phyloP scores from a whole-genome alignment of 2,113 vertebrate species.

The Percopsis transmontana region DNA sequence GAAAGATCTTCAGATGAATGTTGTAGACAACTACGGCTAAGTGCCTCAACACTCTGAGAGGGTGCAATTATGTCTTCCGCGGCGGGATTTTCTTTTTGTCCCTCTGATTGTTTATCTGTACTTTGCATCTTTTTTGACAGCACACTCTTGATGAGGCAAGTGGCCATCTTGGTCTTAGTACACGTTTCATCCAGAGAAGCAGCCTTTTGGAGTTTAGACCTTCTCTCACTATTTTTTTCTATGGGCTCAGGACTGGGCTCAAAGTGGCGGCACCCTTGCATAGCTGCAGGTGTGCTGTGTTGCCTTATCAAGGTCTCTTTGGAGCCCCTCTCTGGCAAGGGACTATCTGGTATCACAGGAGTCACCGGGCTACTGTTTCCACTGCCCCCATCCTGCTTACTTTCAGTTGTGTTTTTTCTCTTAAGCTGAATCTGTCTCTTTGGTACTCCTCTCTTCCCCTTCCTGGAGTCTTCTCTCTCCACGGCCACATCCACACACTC shows the following conservation, averaged over 20 bases:
- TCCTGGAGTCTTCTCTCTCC: constrained; percentile 81
- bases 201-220: constrained; percentile 80
- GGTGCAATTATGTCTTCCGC: constrained; percentile 41
- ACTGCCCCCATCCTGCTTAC: constrained; percentile 61
- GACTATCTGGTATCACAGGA: constrained; percentile 45
- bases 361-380: constrained; percentile 63
- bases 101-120: constrained; percentile 63
- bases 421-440: constrained; percentile 94
- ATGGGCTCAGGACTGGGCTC: constrained; percentile 34
- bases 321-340: constrained; percentile 47
- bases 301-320: constrained; percentile 74
- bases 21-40: constrained; percentile 46
- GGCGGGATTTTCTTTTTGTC: constrained; percentile 26
- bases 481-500: constrained; percentile 90
- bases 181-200: constrained; percentile 81
- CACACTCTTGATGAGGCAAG: constrained; percentile 87
- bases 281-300: constrained; percentile 69
- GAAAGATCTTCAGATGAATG: constrained; percentile 71
- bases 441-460: constrained; percentile 86
- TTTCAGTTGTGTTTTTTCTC: constrained; percentile 78
- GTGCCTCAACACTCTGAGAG: constrained; percentile 18
- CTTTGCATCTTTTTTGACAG: constrained; percentile 89
- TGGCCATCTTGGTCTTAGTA: constrained; percentile 83
- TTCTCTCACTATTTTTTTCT: constrained; percentile 48
- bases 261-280: constrained; percentile 51